Conservation (phyloP, 2,113 vertebrate genomes). For the Hyaena hyaena region DNA sequence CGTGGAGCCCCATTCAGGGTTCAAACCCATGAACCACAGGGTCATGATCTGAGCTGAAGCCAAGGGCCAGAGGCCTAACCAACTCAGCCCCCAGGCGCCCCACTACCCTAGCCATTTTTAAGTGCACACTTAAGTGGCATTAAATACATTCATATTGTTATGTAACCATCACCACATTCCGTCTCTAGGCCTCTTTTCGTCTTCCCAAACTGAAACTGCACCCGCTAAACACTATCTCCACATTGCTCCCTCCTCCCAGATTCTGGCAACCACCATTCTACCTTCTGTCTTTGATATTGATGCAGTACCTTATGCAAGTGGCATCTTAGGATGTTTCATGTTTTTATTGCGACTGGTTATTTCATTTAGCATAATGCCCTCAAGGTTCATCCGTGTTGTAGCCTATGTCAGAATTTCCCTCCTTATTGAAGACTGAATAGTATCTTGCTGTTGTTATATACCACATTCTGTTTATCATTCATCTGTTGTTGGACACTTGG, state of each 20-base stretch:
- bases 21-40: too few relatives aligned
- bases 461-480: not conserved
- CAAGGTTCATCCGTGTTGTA: not conserved
- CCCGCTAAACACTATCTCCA: not conserved
- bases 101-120: not conserved
- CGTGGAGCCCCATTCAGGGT: too few relatives aligned
- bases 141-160: not conserved
- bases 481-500: not conserved
- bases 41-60: too few relatives aligned
- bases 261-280: not conserved
- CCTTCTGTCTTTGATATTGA: not conserved
- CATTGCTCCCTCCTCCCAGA: not conserved
- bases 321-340: not conserved
- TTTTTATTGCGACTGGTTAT: not conserved
- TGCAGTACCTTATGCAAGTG: not conserved
- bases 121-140: not conserved
- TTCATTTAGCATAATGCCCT: not conserved
- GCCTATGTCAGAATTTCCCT: not conserved
- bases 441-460: not conserved
- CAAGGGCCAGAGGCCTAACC: too few relatives aligned
- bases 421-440: not conserved
- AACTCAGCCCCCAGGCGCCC: too few relatives aligned
- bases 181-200: not conserved
- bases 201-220: not conserved
- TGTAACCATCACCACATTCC: not conserved